Base-by-base conservation (phyloP, 2,888 invertebrate species). In the Choreutis nemorana region DNA sequence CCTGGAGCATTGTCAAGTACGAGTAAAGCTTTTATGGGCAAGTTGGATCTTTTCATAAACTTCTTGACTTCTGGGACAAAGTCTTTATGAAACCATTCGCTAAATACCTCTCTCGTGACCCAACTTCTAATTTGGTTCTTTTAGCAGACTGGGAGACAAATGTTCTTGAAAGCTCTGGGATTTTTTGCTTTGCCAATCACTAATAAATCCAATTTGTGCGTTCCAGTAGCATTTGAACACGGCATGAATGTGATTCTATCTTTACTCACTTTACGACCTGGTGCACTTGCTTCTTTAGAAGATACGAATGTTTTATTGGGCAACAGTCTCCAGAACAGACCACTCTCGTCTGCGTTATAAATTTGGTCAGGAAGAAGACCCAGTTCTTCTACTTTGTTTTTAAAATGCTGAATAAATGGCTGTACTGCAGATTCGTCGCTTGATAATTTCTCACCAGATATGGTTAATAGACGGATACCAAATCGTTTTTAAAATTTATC, bases 401-500 rank as follows among this genome's bases (percentile, higher is more conserved):
- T 39, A 36, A 50, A 44, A 40, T 36, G 32, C 35, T 41, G 29
- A 27, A 41, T 37, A 42, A 50, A 54, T 37, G 44, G 47, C 35
- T 39, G 34, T 27, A 41, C 42, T 28, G 42, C 42, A 34, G 41
- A 35, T 38, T 38, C 38, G 29, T 45, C 29, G 33, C 39, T 47
- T 37, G 49, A 48, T 21, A 48, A 33, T 45, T 45, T 48, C 26
- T 50, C 44, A 38, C 45, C 44, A 15, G 44, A 43, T 33, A 47
- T 28, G 13, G 35, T 37, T 32, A 41, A 32, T 12, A 37, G 34
- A 37, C 45, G 40, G 29, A 50, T 49, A 35, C 46, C 46, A 45
- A 41, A 44, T 39, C 51, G 34, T 8, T 44, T 51, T 44, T 52
- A 49, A 44, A 55, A 53, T 36, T 46, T 48, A 39, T 50, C 45